These are phyloP conservation scores for Apotomis betuletana DNA, from an alignment of 2,888 invertebrate genomes.

Conservation along the genomic window DNA sequence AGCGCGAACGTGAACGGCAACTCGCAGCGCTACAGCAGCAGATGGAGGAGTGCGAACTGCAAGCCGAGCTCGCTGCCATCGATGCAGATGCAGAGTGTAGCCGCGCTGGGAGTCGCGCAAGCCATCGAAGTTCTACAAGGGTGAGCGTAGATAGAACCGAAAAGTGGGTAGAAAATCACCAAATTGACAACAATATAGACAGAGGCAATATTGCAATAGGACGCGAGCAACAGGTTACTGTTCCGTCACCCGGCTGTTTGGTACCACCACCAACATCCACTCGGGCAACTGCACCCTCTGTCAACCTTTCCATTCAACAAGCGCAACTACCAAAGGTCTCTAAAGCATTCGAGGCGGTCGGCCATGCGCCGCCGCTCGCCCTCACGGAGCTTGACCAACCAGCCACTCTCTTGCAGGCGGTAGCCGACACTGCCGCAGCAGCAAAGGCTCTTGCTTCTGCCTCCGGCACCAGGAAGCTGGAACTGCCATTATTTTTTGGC, in stretches of 20 bases:
- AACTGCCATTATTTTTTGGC: conserved; percentile 16
- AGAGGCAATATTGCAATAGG: neutral
- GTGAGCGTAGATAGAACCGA: conserved; percentile 12
- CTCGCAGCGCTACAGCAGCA: conserved; percentile 4
- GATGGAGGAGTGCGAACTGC: conserved; percentile 1
- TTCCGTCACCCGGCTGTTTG: conserved; percentile 2
- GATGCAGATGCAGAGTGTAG: conserved; percentile 11
- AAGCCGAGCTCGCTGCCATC: conserved; percentile 9
- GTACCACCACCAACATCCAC: conserved; percentile 7
- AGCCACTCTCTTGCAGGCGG: conserved; percentile 2
- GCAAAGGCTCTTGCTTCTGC: conserved; percentile 17
- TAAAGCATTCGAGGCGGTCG: conserved; percentile 10
- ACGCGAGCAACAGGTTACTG: neutral
- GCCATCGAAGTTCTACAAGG: conserved; percentile 1
- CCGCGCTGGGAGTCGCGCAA: conserved; percentile 1
- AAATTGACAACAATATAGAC: neutral
- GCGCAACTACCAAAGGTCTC: neutral
- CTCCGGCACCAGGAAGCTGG: conserved; percentile 14
- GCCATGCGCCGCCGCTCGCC: neutral
- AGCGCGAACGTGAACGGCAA: conserved; percentile 1
- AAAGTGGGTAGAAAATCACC: conserved; percentile 6
- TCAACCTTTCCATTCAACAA: neutral
- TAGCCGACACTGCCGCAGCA: conserved; percentile 24
- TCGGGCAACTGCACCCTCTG: conserved; percentile 12
- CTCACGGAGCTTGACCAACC: neutral